Conservation (phyloP, 2,797 vertebrate genomes). For the Chiloscyllium punctatum region DNA sequence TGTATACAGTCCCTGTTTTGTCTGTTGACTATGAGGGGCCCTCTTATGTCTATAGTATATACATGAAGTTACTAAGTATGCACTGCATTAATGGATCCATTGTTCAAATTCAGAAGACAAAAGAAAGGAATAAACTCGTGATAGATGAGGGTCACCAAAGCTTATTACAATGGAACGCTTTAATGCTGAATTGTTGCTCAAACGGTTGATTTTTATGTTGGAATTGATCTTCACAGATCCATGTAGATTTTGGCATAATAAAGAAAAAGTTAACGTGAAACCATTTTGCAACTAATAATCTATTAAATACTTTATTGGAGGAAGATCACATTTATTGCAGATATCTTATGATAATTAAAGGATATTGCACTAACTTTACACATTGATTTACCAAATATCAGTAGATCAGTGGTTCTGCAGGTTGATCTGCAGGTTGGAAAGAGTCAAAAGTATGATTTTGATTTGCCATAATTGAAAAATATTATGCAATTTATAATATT, state of each 20-base stretch:
- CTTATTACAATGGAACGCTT: slow-evolving; percentile 11
- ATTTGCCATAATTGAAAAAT: neutral
- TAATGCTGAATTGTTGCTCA: neutral
- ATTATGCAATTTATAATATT: neutral
- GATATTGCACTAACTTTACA: neutral
- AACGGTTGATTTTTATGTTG: slow-evolving; percentile 29
- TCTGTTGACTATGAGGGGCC: slow-evolving; percentile 21
- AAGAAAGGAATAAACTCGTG: slow-evolving; percentile 29
- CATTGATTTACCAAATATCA: neutral
- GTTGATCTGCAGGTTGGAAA: neutral
- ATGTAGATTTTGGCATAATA: neutral
- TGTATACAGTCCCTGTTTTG: slow-evolving; percentile 24
- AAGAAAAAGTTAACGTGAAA: neutral
- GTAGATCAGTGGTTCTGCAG: neutral
- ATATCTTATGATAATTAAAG: neutral
- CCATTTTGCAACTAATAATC: neutral
- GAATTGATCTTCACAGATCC: neutral
- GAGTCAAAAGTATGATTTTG: neutral
- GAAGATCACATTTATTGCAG: neutral
- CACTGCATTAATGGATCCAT: slow-evolving; percentile 28
- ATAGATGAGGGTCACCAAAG: slow-evolving; percentile 26
- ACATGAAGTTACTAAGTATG: slow-evolving; percentile 24
- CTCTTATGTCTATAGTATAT: slow-evolving; percentile 31
- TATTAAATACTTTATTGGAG: neutral
- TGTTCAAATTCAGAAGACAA: slow-evolving; percentile 17